These are phyloP conservation scores for Coendou prehensilis DNA, from an alignment of 2,797 vertebrate species.

Conservation along the genomic window DNA sequence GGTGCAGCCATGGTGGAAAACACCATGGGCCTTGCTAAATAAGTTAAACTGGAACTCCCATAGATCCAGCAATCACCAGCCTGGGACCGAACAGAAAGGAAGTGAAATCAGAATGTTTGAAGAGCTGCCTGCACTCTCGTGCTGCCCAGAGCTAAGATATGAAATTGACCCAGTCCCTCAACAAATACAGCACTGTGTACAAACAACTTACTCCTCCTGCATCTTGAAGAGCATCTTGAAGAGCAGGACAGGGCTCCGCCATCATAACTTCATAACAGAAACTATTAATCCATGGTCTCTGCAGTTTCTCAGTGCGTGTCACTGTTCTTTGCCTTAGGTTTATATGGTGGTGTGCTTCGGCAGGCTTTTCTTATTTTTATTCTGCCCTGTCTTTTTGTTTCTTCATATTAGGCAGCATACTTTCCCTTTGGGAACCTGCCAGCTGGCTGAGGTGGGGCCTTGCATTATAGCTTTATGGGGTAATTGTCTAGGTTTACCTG, in stretches of 20 bases:
- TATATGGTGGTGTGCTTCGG: background rate
- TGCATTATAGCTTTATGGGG: constrained; percentile 26
- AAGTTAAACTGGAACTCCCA: background rate
- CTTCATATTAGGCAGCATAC: background rate
- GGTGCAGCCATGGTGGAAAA: background rate
- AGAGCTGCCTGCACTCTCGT: background rate
- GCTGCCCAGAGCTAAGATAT: background rate
- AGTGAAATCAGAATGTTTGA: background rate
- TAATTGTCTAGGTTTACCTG: background rate
- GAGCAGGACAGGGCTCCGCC: background rate
- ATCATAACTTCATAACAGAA: constrained; percentile 44
- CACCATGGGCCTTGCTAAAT: background rate
- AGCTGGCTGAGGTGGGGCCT: constrained; percentile 34
- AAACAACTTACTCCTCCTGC: background rate
- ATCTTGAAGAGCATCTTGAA: background rate
- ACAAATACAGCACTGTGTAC: background rate
- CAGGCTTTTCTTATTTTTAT: constrained; percentile 11
- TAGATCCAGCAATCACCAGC: background rate
- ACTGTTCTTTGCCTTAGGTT: background rate
- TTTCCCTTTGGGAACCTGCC: constrained; percentile 59
- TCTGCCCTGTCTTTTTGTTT: background rate
- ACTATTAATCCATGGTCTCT: background rate
- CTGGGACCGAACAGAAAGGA: background rate
- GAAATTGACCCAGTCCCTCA: background rate
- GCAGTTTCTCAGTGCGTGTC: background rate